Percentiles rank a stretch among this genome's conserved stretches.
phyloP scores from a whole-genome alignment of 2,797 vertebrate genomes.

The Notolepis coatsorum region DNA sequence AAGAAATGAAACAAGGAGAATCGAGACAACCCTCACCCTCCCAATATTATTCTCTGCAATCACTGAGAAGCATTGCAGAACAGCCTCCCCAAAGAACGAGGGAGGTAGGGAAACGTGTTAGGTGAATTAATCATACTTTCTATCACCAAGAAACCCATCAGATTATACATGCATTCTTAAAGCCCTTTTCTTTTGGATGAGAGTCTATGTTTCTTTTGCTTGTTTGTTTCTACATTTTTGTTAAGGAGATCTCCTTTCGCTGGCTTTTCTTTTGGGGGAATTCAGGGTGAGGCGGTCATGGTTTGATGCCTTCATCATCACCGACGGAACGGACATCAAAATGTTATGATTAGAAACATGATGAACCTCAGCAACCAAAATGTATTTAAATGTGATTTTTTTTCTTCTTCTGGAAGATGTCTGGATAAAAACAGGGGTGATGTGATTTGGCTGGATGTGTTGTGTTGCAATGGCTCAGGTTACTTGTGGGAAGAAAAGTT shows the following conservation, averaged over 20 bases:
- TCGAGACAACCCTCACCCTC: conserved; percentile 18
- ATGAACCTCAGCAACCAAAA: conserved; percentile 68
- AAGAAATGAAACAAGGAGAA: conserved; percentile 6
- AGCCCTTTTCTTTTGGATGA: conserved; percentile 61
- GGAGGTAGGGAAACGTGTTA: conserved; percentile 41
- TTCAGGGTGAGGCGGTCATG: conserved; percentile 72
- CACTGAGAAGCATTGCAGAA: conserved; percentile 46
- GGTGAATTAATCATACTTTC: conserved; percentile 40
- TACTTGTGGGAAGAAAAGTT: conserved; percentile 5
- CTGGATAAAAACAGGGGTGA: conserved; percentile 1
- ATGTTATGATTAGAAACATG: conserved; percentile 40
- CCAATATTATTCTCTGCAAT: conserved; percentile 18
- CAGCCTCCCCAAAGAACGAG: conserved; percentile 55
- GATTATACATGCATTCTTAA: conserved; percentile 62
- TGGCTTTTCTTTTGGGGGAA: conserved; percentile 64
- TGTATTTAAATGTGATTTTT: conserved; percentile 24
- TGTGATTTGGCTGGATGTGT: neutral
- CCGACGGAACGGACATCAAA: conserved; percentile 43
- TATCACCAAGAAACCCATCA: conserved; percentile 46
- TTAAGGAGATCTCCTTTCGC: conserved; percentile 61
- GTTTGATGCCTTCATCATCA: conserved; percentile 66
- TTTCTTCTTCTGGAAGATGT: conserved; percentile 17
- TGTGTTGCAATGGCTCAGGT: neutral
- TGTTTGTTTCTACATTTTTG: conserved; percentile 22
- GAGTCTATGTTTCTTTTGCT: conserved; percentile 40